These are phyloP conservation scores for Cheumatopsyche charites DNA, from an alignment of 1,140 invertebrate genomes.

Conservation along the genomic window DNA sequence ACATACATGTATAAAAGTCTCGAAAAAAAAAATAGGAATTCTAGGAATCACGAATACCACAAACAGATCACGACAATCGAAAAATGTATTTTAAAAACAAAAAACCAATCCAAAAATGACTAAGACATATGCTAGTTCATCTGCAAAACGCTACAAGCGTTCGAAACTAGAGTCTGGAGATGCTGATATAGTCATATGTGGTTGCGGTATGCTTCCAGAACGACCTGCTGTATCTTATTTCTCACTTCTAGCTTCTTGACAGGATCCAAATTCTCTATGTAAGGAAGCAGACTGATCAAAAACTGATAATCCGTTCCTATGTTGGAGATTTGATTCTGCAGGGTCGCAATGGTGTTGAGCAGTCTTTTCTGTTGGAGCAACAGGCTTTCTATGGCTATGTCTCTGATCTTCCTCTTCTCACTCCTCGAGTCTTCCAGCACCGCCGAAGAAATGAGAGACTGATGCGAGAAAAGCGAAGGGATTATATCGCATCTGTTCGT, in stretches of 20 bases:
- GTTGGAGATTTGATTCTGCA: conserved; percentile 16
- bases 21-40: too few species aligned
- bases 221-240: conserved; percentile 13
- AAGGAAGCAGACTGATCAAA: conserved; percentile 6
- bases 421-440: not conserved
- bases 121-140: not conserved
- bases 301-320: conserved; percentile 14
- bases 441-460: not conserved
- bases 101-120: too few species aligned
- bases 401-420: conserved; percentile 5
- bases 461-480: not conserved
- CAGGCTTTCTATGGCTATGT: conserved; percentile 13
- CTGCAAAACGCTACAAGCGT: conserved; percentile 8
- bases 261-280: conserved; percentile 14
- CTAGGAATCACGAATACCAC: too few species aligned
- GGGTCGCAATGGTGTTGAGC: conserved; percentile 2
- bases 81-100: too few species aligned
- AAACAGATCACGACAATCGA: too few species aligned
- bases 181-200: conserved; percentile 22
- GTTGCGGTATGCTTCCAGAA: conserved; percentile 12
- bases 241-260: conserved; percentile 11
- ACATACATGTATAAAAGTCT: too few species aligned
- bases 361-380: conserved; percentile 9
- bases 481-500: not conserved
- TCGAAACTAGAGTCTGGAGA: conserved; percentile 12